These are phyloP conservation scores for Scaeva pyrastri DNA, from an alignment of 2,888 invertebrate genomes.

Conservation along the genomic window DNA sequence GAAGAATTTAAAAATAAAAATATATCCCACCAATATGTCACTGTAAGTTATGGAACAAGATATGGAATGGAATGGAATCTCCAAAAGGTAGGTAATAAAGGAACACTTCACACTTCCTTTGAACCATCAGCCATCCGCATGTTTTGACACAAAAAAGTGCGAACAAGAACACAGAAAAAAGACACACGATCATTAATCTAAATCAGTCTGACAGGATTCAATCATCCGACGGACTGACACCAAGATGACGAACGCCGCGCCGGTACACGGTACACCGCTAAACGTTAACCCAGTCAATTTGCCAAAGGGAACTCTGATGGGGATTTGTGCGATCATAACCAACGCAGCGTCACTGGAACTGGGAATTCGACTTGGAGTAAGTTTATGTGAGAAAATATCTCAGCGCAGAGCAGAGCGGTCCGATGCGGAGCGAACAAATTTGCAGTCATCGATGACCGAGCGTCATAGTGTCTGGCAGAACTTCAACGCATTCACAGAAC, in stretches of 20 bases:
- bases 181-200: slow-evolving; percentile 70
- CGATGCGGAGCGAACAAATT: slow-evolving; percentile 61
- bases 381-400: slow-evolving; percentile 14
- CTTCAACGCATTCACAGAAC: background rate
- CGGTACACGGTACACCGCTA: background rate
- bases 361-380: no score
- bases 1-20: slow-evolving; percentile 35
- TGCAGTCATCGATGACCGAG: slow-evolving; percentile 44
- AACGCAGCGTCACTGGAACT: background rate
- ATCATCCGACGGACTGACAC: slow-evolving; percentile 50
- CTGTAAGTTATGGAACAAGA: slow-evolving; percentile 53
- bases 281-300: slow-evolving; percentile 31
- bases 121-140: background rate
- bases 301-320: slow-evolving; percentile 11
- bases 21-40: slow-evolving; percentile 65
- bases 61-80: slow-evolving; percentile 17
- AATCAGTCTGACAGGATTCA: slow-evolving; percentile 76
- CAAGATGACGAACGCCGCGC: slow-evolving; percentile 4
- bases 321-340: slow-evolving; percentile 65
- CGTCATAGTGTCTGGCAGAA: slow-evolving; percentile 70
- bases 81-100: background rate
- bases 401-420: no score
- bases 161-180: slow-evolving; percentile 5
- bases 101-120: background rate
- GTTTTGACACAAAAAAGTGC: slow-evolving; percentile 38